Evolutionary conservation across 2,888 invertebrate species (phyloP), one percentile per base, ranked within the genome.

Genomic region (Dasypolia templi): DNA sequence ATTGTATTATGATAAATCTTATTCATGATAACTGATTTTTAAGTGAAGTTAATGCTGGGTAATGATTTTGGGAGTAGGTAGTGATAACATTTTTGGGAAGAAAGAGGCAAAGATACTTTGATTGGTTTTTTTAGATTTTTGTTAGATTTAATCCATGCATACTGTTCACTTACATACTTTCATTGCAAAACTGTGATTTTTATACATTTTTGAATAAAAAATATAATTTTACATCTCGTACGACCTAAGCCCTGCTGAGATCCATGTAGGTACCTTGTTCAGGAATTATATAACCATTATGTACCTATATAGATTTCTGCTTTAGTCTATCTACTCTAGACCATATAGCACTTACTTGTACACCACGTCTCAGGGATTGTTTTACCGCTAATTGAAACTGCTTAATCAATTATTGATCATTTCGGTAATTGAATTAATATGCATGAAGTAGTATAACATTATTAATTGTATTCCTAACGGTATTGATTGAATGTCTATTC

Each of bases 401-500:
- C 12, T 35, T 35, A 64, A 64, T 63, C 59, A 77, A 77, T 82
- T 63, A 82, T n/a, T 46, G 51, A 78, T 82, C 32, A 78, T 77
- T 67, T 14, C 6, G 0, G 7, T 67, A 53, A 82, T 63, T 58
- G n/a, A 63, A 82, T 82, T 63, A 63, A 51, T 67, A 77, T 82
- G 35, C 76, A 81, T 65, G 64, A 53, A 81, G 22, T 56, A 49
- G 11, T 39, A 59, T n/a, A 69, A 26, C 22, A 39, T 9, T 44
- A 79, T 69, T 44, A 44, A 77, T 77, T 69, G 49, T 79, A 12
- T 29, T 46, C 7, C 14, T 46, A 69, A 56, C 61, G 14, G 79
- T n/a, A 55, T 65, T 83, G 64, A 78, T 78, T 79, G 46, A 46
- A 82, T 65, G 14, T 29, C 35, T 44, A 69, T 82, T 78, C 55